These are phyloP conservation scores for Cromileptes altivelis DNA, from an alignment of 2,113 vertebrate genomes.

Conservation along the genomic window DNA sequence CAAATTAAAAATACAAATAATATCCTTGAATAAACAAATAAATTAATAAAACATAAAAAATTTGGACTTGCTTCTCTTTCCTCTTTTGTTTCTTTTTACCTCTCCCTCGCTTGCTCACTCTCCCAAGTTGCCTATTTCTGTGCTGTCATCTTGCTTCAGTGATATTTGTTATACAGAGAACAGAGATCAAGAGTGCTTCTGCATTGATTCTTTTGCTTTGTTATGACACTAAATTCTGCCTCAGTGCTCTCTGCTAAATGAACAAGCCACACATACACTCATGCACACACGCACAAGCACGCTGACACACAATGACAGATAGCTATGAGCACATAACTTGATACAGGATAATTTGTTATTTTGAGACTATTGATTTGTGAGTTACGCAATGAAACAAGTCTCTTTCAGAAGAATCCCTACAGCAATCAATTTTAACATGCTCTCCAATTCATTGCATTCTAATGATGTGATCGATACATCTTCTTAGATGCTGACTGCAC, in stretches of 20 bases:
- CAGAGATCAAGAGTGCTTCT: conserved; percentile 55
- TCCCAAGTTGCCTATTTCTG: conserved; percentile 28
- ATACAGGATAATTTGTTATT: conserved; percentile 71
- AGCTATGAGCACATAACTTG: conserved; percentile 43
- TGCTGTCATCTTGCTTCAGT: conserved; percentile 40
- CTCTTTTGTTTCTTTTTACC: not conserved
- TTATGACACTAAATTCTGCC: conserved; percentile 63
- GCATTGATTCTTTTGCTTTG: conserved; percentile 65
- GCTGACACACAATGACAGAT: conserved; percentile 58
- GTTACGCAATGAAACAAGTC: conserved; percentile 61
- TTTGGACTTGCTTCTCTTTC: conserved; percentile 7
- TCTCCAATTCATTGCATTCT: conserved; percentile 53
- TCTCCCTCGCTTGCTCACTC: conserved; percentile 11
- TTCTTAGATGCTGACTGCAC: conserved; percentile 57
- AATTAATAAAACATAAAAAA: conserved; percentile 20
- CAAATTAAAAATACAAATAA: conserved; percentile 21
- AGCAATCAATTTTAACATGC: conserved; percentile 53
- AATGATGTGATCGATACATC: conserved; percentile 62
- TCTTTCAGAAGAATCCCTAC: conserved; percentile 52
- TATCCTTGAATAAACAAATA: conserved; percentile 24
- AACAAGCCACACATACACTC: conserved; percentile 40
- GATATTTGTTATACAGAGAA: conserved; percentile 43
- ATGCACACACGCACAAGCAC: not conserved
- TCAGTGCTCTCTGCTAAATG: conserved; percentile 54
- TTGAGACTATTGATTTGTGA: conserved; percentile 68